Conservation (phyloP, 1,140 invertebrate species). For the Drosophila persimilis region DNA sequence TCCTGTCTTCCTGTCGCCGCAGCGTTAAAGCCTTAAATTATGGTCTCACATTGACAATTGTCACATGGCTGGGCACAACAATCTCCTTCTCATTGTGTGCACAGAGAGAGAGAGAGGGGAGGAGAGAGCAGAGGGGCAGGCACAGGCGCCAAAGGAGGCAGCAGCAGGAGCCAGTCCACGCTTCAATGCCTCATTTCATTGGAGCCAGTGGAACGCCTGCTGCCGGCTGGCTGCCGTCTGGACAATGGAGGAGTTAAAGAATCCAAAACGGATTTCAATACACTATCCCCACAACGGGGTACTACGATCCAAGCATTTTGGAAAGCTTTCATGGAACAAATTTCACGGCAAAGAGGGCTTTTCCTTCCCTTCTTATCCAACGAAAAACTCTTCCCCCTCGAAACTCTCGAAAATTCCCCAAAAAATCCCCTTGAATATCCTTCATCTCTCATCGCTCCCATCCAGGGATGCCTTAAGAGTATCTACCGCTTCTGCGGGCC, state of each 20-base stretch:
- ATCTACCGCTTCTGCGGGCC: too few species aligned
- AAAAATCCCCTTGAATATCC: too few species aligned
- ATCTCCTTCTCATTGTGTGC: not conserved
- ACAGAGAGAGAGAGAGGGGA: too few species aligned
- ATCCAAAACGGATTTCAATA: slow-evolving; percentile 15
- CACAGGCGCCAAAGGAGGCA: not conserved
- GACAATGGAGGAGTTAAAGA: slow-evolving; percentile 58
- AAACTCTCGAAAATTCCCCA: too few species aligned
- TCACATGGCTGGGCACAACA: slow-evolving; percentile 54
- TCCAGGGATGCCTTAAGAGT: too few species aligned
- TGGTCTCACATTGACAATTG: slow-evolving; percentile 69
- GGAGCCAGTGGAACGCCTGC: slow-evolving; percentile 30
- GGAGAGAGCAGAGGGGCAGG: too few species aligned
- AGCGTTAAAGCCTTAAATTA: slow-evolving; percentile 68
- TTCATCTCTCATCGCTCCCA: too few species aligned
- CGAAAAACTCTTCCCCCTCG: too few species aligned
- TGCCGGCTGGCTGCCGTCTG: slow-evolving; percentile 2
- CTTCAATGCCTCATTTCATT: slow-evolving; percentile 64
- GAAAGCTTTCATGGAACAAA: too few species aligned
- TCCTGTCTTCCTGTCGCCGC: not conserved
- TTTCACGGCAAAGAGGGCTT: too few species aligned
- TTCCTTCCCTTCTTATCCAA: too few species aligned
- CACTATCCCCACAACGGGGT: not conserved
- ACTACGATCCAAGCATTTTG: too few species aligned
- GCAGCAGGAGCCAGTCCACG: slow-evolving; percentile 21